Base-by-base conservation (phyloP, 2,113 vertebrate species). In the Nerophis ophidion region DNA sequence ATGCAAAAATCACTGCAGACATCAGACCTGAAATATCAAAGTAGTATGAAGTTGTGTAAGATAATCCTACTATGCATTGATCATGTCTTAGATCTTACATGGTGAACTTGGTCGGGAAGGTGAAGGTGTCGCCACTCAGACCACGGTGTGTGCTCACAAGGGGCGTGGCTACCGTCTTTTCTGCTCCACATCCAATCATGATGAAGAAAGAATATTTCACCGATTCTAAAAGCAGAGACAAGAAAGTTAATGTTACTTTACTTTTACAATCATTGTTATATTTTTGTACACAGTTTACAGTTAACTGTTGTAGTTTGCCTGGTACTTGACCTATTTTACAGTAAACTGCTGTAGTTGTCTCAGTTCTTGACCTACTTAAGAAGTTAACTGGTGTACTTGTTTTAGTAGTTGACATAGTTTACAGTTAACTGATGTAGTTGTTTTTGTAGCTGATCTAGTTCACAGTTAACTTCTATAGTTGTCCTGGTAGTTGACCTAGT, bases 1-100 rank as follows among this genome's bases (percentile, higher is more conserved):
- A 98, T 93, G 79, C 91, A 89, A 91, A 99, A 99, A 84, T 94
- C 89, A 85, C 89, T 96, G 66, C 90, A 91, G 8, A 95, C 93
- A 66, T 96, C 87, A 0, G 93, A 84, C 81, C 97, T 99, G 76
- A 42, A 85, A 58, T 45, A 4, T 12, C 47, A 55, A 33, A 48
- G 1, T 17, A 13, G 48, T 19, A 7, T 16, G 47, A 15, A 13
- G n/a, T n/a, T n/a, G n/a, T n/a, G n/a, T n/a, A n/a, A n/a, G n/a
- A 11, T 44, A 5, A 26, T 26, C 26, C 1, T 26, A 26, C 2
- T 26, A 26, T 26, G 4, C 40, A 12, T 4, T 11, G 5, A 44
- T 16, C 2, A 8, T 1, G 34, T 14, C 11, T 2, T 16, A 1
- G 2, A 34, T 92, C 91, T 93, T 76, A 97, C 97, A 97, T 79